A percentile compares a stretch with the other conserved stretches of the same genome.
Evolutionary conservation across 2,888 invertebrate species (phyloP).

Genomic region (Monopis laevigella): DNA sequence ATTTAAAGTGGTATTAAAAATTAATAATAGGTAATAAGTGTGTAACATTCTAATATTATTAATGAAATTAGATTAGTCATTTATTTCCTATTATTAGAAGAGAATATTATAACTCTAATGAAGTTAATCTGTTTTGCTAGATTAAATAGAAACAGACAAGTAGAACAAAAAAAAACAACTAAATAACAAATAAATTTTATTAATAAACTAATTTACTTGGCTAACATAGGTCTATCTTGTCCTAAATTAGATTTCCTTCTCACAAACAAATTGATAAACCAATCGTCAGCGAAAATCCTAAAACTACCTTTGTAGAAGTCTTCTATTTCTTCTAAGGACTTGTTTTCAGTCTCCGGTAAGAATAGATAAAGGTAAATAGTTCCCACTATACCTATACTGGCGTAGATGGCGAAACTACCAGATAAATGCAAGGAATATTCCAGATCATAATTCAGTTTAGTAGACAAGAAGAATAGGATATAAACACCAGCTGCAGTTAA

Average conservation of each 20-base stretch:
- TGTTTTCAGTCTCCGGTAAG: slow-evolving; percentile 65
- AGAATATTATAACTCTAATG: too few relatives aligned
- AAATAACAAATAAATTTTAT: too few relatives aligned
- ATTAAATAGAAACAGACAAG: too few relatives aligned
- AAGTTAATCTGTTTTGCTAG: too few relatives aligned
- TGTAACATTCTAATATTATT: too few relatives aligned
- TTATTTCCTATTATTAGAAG: too few relatives aligned
- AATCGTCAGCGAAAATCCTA: slow-evolving; percentile 51
- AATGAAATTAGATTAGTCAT: too few relatives aligned
- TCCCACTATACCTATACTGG: slow-evolving; percentile 48
- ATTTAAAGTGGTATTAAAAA: too few relatives aligned
- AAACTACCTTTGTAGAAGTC: slow-evolving; percentile 45
- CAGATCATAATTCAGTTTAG: slow-evolving; percentile 63
- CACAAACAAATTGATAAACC: slow-evolving; percentile 44
- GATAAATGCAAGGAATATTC: slow-evolving; percentile 52
- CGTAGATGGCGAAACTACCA: slow-evolving; percentile 58
- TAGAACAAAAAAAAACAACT: too few relatives aligned
- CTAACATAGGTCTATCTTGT: slow-evolving; percentile 44
- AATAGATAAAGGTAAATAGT: slow-evolving; percentile 58
- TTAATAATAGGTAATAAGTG: too few relatives aligned
- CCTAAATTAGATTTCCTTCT: slow-evolving; percentile 31
- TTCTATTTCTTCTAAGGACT: slow-evolving; percentile 60
- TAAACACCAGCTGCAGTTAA: slow-evolving; percentile 61
- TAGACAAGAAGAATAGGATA: slow-evolving; percentile 50
- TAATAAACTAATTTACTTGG: too few relatives aligned